Percentiles rank a stretch among this genome's conserved stretches.
Evolutionary conservation across 2,888 invertebrate genomes (phyloP).

Genomic region (Coleophora flavipennella): DNA sequence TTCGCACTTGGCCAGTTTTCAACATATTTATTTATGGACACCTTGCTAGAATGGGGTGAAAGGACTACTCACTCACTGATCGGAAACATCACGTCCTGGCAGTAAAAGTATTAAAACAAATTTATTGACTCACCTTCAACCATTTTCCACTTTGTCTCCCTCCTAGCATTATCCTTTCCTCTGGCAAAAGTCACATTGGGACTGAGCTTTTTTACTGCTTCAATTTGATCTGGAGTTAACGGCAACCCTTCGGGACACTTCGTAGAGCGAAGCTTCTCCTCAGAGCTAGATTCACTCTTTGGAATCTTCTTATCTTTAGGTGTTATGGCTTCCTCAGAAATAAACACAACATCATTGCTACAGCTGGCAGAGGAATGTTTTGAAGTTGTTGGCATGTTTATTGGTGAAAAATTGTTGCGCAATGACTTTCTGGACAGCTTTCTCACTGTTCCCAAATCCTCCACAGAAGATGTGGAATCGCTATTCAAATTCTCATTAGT

Average conservation of each 20-base stretch:
- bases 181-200: conserved; percentile 74
- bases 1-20: no score
- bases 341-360: no score
- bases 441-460: background rate
- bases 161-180: conserved; percentile 73
- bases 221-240: conserved; percentile 42
- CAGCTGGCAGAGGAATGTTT: no score
- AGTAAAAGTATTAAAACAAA: background rate
- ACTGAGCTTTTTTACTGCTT: conserved; percentile 43
- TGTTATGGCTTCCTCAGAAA: background rate
- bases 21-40: no score
- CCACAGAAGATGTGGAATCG: background rate
- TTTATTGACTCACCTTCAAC: conserved; percentile 35
- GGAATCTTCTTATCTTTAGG: conserved; percentile 27
- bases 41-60: no score
- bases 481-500: background rate
- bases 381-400: background rate
- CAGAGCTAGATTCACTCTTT: conserved; percentile 50
- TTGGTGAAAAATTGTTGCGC: background rate
- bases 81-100: background rate
- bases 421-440: background rate
- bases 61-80: no score
- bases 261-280: conserved; percentile 49
- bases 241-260: conserved; percentile 21
- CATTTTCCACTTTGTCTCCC: conserved; percentile 65